Percentiles rank a stretch among this genome's conserved stretches.
phyloP scores from a whole-genome alignment of 2,113 vertebrate species.

The Petromus typicus region DNA sequence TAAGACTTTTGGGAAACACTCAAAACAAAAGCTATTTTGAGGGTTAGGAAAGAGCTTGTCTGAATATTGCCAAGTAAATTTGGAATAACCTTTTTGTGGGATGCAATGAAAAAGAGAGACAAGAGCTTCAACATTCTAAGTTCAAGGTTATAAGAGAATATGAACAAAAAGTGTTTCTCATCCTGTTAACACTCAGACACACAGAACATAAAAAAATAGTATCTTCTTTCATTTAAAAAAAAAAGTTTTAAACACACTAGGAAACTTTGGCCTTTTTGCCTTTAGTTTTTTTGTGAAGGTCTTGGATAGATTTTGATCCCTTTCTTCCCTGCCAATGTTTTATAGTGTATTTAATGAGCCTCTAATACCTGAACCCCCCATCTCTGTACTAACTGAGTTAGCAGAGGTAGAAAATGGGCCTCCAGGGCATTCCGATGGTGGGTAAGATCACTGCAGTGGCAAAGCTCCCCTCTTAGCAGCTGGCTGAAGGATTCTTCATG shows the following conservation, averaged over 20 bases:
- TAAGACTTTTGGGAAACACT: constrained; percentile 87
- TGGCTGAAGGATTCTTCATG: not conserved
- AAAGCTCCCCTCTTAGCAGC: not conserved
- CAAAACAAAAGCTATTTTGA: constrained; percentile 89
- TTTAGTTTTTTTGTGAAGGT: not conserved
- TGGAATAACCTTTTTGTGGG: constrained; percentile 85
- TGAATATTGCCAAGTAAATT: constrained; percentile 86
- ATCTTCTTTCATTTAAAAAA: constrained; percentile 74
- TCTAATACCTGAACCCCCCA: constrained; percentile 36
- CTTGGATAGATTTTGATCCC: not conserved
- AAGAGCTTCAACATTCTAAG: constrained; percentile 78
- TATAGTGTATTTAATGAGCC: constrained; percentile 37
- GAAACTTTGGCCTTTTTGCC: constrained; percentile 36
- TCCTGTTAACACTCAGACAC: constrained; percentile 68
- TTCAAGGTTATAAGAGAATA: constrained; percentile 80
- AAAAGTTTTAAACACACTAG: constrained; percentile 50
- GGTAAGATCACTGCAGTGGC: not conserved
- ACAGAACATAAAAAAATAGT: constrained; percentile 46
- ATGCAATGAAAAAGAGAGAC: constrained; percentile 82
- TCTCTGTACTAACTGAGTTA: not conserved
- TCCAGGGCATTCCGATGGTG: not conserved
- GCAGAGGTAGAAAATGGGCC: not conserved
- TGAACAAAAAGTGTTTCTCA: constrained; percentile 71
- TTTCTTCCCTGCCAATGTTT: constrained; percentile 54
- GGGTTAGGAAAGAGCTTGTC: constrained; percentile 89